Base-by-base conservation (phyloP, 2,888 invertebrate species). In the Camponotus fellah region DNA sequence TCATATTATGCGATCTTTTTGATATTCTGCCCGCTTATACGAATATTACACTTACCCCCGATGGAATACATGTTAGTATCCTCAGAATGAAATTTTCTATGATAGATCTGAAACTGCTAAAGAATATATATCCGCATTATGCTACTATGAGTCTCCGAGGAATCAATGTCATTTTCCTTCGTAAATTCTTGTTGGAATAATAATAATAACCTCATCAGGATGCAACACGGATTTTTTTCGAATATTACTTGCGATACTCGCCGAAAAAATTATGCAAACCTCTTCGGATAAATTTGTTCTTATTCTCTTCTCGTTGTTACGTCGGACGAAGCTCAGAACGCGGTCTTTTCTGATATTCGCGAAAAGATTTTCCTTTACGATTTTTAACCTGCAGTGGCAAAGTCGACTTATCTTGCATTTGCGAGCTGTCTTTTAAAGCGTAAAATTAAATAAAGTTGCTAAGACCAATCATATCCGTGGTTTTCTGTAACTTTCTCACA, bases 391-490 rank as follows among this genome's bases (percentile, higher is more conserved):
- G 46, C 43, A 34, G 14, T 8, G 8, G 46, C 72, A 34, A 46
- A 72, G 46, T 34, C 60, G 17, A 60, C 72, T 80, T 80, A 80
- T 80, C 60, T 72, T 71, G 79, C 79, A 46, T 71, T 79, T 72
- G n/a, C 26, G 46, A 46, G 46, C 17, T 66, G 76, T 40, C 79
- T 46, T 79, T 80, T 60, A 80, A 80, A 80, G 60, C 72, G 46
- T 21, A 37, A 72, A 72, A 80, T 80, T 71, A 80, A 46, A 80
- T 80, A 72, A 80, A 80, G 72, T 80, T 80, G 34, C 43, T 46
- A 72, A 80, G 72, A 80, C 58, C 71, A 72, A 80, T 79, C 79
- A 69, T 46, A 17, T 0, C 12, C 43, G 79, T 10, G 21, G 17
- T 60, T 80, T 80, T 72, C 43, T 46, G 21, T 58, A 58, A 79